Evolutionary conservation across 2,113 vertebrate genomes (phyloP).

Genomic region (Guaruba guarouba): DNA sequence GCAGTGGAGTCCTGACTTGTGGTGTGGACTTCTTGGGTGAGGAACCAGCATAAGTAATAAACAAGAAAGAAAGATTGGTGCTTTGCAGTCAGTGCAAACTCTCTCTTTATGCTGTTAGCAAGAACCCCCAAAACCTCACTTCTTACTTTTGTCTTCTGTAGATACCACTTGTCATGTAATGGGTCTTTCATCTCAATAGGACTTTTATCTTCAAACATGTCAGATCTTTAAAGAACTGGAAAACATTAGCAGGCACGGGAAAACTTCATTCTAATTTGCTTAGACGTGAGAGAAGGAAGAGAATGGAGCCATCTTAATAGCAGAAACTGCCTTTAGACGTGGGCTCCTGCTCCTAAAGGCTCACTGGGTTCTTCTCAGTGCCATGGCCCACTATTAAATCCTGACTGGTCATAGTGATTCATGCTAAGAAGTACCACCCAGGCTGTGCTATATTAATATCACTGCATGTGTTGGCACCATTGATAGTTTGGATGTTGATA

Average conservation of each 20-base stretch:
- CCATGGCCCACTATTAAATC: neutral
- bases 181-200: constrained; percentile 26
- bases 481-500: neutral
- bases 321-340: neutral
- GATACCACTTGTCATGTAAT: neutral
- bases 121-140: neutral
- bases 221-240: constrained; percentile 15
- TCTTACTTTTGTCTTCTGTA: neutral
- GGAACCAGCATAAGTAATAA: neutral
- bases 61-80: neutral
- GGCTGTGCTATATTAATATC: neutral
- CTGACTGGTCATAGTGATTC: fast-evolving
- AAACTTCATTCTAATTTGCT: constrained; percentile 41
- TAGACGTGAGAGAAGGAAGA: neutral
- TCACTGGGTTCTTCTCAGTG: neutral
- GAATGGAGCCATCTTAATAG: neutral
- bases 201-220: constrained; percentile 56
- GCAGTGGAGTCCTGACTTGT: neutral
- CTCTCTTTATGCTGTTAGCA: neutral
- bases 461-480: neutral
- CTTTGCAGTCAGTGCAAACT: neutral
- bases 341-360: neutral
- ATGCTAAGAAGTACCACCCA: fast-evolving
- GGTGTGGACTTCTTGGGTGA: neutral
- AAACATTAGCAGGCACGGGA: constrained; percentile 19